These are phyloP conservation scores for Scalopus aquaticus DNA, from an alignment of 2,113 vertebrate species.

Conservation along the genomic window DNA sequence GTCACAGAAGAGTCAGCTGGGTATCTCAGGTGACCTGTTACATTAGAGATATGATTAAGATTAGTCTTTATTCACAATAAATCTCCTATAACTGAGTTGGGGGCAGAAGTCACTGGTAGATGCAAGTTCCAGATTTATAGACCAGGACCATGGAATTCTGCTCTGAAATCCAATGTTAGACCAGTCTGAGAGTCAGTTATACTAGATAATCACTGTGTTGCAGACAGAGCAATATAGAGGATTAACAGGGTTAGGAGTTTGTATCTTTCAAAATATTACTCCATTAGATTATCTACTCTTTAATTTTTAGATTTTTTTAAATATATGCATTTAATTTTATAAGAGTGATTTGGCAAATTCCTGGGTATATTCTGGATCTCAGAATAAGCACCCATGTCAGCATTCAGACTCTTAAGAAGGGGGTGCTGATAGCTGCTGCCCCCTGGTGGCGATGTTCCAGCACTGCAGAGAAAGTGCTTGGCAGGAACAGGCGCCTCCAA, in stretches of 20 bases:
- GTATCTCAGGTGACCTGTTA: neutral
- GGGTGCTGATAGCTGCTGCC: neutral
- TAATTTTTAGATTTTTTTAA: neutral
- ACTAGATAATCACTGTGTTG: neutral
- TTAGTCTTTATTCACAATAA: neutral
- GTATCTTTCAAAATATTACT: neutral
- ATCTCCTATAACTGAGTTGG: neutral
- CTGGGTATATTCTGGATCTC: neutral
- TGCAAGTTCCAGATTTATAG: neutral
- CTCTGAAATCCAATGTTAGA: neutral
- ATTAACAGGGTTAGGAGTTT: neutral
- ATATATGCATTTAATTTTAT: neutral
- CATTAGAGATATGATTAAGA: neutral
- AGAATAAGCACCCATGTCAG: fast-evolving
- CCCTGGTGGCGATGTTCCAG: neutral
- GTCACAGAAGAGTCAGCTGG: neutral
- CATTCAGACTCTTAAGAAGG: neutral
- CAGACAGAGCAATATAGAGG: neutral
- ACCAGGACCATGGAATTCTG: neutral
- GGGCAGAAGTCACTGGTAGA: neutral
- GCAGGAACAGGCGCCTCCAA: too few relatives aligned
- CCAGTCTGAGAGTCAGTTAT: neutral
- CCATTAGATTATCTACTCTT: neutral
- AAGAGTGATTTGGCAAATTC: neutral
- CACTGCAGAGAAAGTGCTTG: neutral